A percentile compares a stretch with the other conserved stretches of the same genome.
These are phyloP conservation scores for Psilopogon haemacephalus DNA, from an alignment of 2,113 vertebrate species.

Conservation along the genomic window DNA sequence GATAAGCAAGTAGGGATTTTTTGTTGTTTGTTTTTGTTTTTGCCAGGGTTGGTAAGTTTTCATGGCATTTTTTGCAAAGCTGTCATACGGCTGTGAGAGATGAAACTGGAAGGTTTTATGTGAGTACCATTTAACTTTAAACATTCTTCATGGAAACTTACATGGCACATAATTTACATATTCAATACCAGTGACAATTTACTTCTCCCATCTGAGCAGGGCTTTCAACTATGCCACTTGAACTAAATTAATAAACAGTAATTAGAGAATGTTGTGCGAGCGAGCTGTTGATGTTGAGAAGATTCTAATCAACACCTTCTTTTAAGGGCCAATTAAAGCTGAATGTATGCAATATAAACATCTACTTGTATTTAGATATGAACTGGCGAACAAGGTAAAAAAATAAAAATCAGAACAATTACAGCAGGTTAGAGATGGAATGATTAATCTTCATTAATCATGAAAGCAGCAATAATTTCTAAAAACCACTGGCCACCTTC, in stretches of 20 bases:
- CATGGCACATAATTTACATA: constrained; percentile 83
- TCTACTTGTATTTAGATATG: constrained; percentile 84
- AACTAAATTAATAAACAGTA: constrained; percentile 89
- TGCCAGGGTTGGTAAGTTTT: constrained; percentile 55
- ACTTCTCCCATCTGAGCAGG: constrained; percentile 84
- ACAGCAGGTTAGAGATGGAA: constrained; percentile 67
- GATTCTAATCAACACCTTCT: constrained; percentile 88
- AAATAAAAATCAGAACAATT: constrained; percentile 79
- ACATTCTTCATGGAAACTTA: constrained; percentile 81
- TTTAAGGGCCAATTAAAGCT: constrained; percentile 87
- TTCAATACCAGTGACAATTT: constrained; percentile 87
- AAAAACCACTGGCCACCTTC: constrained; percentile 25
- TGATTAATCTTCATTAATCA: constrained; percentile 46
- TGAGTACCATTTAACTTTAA: constrained; percentile 78
- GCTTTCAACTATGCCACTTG: constrained; percentile 87
- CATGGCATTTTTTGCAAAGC: constrained; percentile 34
- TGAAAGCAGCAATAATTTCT: constrained; percentile 61
- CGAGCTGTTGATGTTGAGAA: constrained; percentile 86
- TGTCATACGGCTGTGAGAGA: constrained; percentile 58
- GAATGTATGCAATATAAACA: constrained; percentile 87
- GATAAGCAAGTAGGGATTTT: neutral
- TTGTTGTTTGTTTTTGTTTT: neutral
- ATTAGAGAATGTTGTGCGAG: constrained; percentile 87
- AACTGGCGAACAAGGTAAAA: constrained; percentile 78
- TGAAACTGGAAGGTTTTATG: constrained; percentile 72